Evolutionary conservation across 2,797 vertebrate genomes (phyloP).

Genomic region (Phylloscopus collybita): DNA sequence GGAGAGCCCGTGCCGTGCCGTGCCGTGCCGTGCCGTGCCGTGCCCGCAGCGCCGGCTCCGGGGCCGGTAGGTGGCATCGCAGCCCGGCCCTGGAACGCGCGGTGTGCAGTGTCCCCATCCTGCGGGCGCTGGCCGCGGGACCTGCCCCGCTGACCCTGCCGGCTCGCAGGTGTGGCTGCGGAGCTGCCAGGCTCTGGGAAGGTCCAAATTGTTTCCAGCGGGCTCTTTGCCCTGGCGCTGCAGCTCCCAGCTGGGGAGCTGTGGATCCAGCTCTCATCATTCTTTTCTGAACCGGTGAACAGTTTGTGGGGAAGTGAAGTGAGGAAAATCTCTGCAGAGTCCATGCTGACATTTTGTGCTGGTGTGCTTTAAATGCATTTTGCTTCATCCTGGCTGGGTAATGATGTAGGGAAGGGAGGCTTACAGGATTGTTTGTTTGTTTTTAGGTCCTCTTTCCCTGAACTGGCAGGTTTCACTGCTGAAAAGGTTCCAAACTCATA

Average conservation of each 20-base stretch:
- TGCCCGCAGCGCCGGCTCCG: neutral
- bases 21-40: neutral
- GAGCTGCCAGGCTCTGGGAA: neutral
- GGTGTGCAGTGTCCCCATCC: accelerated
- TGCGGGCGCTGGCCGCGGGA: accelerated
- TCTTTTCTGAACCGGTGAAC: neutral
- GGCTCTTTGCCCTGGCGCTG: neutral
- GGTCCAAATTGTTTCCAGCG: neutral
- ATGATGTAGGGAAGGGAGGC: neutral
- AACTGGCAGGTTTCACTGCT: neutral
- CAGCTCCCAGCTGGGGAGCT: neutral
- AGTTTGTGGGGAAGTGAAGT: neutral
- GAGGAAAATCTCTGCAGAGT: neutral
- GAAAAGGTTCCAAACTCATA: neutral
- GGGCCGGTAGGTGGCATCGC: constrained; percentile 51
- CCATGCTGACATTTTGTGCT: neutral
- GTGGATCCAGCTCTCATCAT: neutral
- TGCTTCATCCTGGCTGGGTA: neutral
- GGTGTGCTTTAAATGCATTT: neutral
- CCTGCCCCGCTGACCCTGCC: neutral
- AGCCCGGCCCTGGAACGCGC: neutral
- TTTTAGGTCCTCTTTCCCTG: neutral
- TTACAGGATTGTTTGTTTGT: neutral
- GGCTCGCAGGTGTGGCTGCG: neutral
- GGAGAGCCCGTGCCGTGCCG: neutral